These are phyloP conservation scores for Orthonyx spaldingii DNA, from an alignment of 2,113 vertebrate species.

Conservation along the genomic window DNA sequence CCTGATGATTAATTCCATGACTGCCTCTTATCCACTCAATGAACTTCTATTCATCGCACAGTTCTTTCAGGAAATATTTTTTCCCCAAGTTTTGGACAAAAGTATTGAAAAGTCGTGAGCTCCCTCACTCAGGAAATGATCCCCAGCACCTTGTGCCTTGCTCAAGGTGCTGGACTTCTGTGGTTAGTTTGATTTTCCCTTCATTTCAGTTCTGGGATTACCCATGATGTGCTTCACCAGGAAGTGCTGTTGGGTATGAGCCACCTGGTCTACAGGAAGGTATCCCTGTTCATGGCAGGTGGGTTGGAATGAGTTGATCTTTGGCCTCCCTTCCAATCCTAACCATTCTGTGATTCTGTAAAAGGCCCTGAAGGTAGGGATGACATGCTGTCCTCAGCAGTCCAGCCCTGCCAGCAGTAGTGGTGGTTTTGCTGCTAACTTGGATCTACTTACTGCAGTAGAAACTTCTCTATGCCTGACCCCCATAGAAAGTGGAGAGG, in stretches of 20 bases:
- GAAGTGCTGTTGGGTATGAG: neutral
- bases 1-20: neutral
- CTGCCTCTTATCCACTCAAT: neutral
- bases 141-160: neutral
- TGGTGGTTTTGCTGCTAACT: neutral
- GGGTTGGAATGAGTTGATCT: neutral
- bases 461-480: neutral
- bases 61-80: neutral
- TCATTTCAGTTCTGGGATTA: neutral
- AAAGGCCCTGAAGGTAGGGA: neutral
- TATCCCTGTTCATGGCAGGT: neutral
- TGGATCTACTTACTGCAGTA: neutral
- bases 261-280: neutral
- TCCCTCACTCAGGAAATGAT: neutral
- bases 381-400: rapidly evolving
- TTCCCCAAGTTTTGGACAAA: neutral
- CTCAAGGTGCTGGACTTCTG: neutral
- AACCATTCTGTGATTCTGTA: neutral
- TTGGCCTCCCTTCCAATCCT: neutral
- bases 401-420: neutral
- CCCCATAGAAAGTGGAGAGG: neutral
- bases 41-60: neutral
- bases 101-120: neutral
- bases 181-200: neutral
- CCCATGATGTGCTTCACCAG: neutral